These are phyloP conservation scores for Leistus spinibarbis DNA, from an alignment of 2,888 invertebrate genomes.

Conservation along the genomic window DNA sequence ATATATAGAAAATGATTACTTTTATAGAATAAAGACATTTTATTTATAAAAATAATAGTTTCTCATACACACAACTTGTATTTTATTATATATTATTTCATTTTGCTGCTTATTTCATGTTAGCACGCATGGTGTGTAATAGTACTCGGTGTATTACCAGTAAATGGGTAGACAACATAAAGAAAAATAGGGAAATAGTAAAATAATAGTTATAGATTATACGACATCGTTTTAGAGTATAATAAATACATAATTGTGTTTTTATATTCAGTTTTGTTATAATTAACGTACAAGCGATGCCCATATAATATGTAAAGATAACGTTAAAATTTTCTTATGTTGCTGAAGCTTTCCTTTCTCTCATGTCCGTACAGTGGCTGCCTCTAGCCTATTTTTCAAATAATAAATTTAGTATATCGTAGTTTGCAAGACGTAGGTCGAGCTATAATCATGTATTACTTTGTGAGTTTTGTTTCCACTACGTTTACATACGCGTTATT, in stretches of 20 bases:
- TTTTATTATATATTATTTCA: background rate
- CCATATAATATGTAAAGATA: background rate
- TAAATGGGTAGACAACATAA: background rate
- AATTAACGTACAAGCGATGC: background rate
- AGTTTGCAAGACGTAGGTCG: too few relatives aligned
- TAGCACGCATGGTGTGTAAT: background rate
- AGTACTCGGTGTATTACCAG: background rate
- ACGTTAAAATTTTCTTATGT: background rate
- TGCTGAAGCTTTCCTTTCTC: background rate
- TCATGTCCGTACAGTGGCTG: background rate
- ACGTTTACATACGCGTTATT: too few relatives aligned
- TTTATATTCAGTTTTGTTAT: background rate
- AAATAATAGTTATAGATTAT: background rate
- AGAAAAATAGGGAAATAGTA: background rate
- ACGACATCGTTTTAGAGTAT: background rate
- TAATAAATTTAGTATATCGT: too few relatives aligned
- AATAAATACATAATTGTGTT: background rate
- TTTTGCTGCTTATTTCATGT: background rate
- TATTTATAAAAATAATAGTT: background rate
- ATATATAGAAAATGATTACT: background rate
- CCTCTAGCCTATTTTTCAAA: too few relatives aligned
- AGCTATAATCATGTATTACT: too few relatives aligned
- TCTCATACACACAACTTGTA: background rate
- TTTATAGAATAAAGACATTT: background rate
- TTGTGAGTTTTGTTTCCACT: too few relatives aligned